Base-by-base conservation (phyloP, 2,797 vertebrate species). In the Carapus acus region DNA sequence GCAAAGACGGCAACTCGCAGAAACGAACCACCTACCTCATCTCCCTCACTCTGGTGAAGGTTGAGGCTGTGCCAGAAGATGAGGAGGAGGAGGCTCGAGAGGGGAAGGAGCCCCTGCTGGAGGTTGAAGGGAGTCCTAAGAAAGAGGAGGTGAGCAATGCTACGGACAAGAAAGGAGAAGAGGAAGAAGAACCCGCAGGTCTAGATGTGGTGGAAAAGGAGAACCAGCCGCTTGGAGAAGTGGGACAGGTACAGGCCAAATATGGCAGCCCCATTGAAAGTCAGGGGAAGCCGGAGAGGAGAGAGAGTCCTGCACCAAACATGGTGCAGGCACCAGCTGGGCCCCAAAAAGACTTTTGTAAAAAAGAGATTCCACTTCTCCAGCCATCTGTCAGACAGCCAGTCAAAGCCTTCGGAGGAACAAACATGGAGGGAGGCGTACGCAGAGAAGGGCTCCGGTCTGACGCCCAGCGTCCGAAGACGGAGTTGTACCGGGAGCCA, bases 1-100 rank as follows among this genome's bases (percentile, higher is more conserved):
- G 90, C 91, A 87, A 88, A 77, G 87, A 84, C 16, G 89, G 83
- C 74, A 90, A 88, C 76, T 87, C 92, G 79, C 92, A 92, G 88
- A 91, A 86, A 83, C 89, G 92, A 85, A 94, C 92, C 90, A 96
- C 93, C 87, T 96, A 94, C 90, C 92, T 94, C 86, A 96, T 96
- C 82, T 96, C 93, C 82, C 91, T 96, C 81, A 96, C 93, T 59
- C 89, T 94, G 75, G 93, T 96, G 84, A 96, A 94, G 89, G 90
- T 96, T 74, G 93, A 96, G 87, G 91, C 93, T 43, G 87, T 94
- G 75, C 80, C 80, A 70, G 86, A 83, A 34, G 83, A 86, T 75
- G 87, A 76, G 56, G 79, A 70, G 56, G 79, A 70, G 23, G 85
- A 59, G 58, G 80, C 47, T 58, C 74, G 77, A 38, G 49, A n/a